phyloP scores from a whole-genome alignment of 1,140 invertebrate genomes.

The Lepidurus apus region DNA sequence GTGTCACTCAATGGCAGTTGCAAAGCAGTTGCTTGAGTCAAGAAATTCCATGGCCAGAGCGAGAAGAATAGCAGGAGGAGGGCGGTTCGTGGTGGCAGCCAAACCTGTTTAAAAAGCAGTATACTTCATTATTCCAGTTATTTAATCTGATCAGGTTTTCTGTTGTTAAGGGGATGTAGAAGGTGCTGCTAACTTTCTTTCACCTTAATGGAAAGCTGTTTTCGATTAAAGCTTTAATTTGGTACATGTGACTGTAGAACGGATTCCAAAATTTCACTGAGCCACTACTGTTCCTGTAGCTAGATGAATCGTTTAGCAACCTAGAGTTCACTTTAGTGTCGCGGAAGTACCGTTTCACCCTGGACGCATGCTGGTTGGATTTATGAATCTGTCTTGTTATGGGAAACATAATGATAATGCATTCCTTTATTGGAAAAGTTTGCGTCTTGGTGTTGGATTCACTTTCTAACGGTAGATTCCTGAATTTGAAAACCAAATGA shows the following conservation, averaged over 20 bases:
- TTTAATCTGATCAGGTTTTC: neutral
- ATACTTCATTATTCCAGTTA: neutral
- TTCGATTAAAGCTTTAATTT: neutral
- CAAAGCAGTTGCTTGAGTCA: neutral
- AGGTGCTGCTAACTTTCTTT: neutral
- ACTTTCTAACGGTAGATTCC: constrained; percentile 2
- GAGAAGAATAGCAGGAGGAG: neutral
- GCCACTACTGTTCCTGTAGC: no score
- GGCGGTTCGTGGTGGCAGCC: neutral
- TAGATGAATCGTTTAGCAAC: no score
- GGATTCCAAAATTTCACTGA: no score
- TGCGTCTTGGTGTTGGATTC: neutral
- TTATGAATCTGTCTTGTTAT: neutral
- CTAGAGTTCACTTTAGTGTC: neutral
- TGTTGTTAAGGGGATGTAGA: neutral
- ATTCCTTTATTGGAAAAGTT: neutral
- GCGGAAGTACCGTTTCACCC: neutral
- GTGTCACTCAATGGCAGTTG: neutral
- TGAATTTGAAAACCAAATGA: neutral
- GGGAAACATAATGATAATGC: neutral
- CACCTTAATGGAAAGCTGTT: neutral
- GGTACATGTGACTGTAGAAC: neutral
- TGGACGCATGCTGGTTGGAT: neutral
- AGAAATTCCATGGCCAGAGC: neutral
- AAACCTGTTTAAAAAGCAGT: neutral